Base-by-base conservation (phyloP, 2,113 vertebrate species). In the Oncorhynchus nerka region DNA sequence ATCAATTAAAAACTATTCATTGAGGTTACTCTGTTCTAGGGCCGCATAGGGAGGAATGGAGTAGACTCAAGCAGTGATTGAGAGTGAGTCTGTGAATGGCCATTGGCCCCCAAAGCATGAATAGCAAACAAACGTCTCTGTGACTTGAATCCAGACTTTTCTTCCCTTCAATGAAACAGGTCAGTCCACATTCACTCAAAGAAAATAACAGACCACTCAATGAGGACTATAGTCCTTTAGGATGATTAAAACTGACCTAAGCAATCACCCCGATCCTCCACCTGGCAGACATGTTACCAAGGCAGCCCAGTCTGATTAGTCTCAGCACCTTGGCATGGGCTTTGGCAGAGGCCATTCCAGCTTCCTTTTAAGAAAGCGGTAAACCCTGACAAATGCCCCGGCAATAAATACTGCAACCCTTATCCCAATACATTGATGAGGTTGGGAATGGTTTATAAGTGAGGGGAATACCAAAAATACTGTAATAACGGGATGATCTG, bases 211-310 rank as follows among this genome's bases (percentile, higher is more conserved):
- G 39, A 39, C 7, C 34, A 39, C 34, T 51, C 49, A 51, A 4
- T 51, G 49, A 61, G 57, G 7, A 22, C n/a, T 22, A 61, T 22
- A 61, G 59, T 22, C 59, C 8, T 61, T 75, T 70, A 71, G 77
- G 61, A 72, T 82, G 57, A 86, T 82, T 75, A 71, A 81, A 78
- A 67, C 78, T 81, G 78, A 81, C 68, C 78, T 48, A 74, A 80
- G 39, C 39, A 39, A 39, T 9, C 39, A 39, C 8, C 80, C 57
- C 15, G 4, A 22, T 61, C 59, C 16, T 22, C 12, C 19, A 5
- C 51, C 19, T 57, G 51, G 51, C 51, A 57, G 1, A 19, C 51
- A 34, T 34, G 8, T n/a, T 61, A 61, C 59, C n/a, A 61, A 57
- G 19, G 16, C 3, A 19, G 4, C 16, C 5, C n/a, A 7, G 59